Evolutionary conservation across 2,888 invertebrate genomes (phyloP).

Genomic region (Amphipyra berbera): DNA sequence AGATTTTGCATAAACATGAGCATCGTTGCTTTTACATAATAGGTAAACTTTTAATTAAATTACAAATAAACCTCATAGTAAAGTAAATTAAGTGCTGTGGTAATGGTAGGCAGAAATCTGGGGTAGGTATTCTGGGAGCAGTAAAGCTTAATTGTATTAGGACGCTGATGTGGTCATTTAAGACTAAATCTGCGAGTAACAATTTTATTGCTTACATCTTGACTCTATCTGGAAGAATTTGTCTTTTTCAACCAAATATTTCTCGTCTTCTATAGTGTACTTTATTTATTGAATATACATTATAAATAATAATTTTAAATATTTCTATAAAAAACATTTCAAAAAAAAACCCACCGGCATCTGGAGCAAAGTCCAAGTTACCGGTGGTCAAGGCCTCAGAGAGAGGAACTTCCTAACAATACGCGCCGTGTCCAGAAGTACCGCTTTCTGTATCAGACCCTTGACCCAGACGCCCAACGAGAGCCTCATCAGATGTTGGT

Average conservation of each 20-base stretch:
- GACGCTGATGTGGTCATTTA: constrained; percentile 1
- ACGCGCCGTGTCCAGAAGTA: too few species aligned
- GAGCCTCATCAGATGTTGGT: too few species aligned
- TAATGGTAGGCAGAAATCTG: background rate
- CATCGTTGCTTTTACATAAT: constrained; percentile 48
- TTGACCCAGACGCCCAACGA: too few species aligned
- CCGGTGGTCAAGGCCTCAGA: too few species aligned
- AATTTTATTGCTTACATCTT: background rate
- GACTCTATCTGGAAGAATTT: background rate
- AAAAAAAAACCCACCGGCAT: too few species aligned
- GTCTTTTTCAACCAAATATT: background rate
- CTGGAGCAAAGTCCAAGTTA: too few species aligned
- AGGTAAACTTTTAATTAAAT: constrained; percentile 69
- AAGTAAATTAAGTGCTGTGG: constrained; percentile 21
- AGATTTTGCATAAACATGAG: constrained; percentile 66
- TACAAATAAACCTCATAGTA: constrained; percentile 43
- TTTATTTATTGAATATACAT: too few species aligned
- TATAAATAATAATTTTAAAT: too few species aligned
- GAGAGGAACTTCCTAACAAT: too few species aligned
- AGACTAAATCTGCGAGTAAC: background rate
- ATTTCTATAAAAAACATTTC: too few species aligned
- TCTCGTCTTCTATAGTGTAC: background rate
- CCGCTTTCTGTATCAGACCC: too few species aligned
- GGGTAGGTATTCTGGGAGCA: background rate
- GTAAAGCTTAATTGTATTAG: constrained; percentile 7